Conservation (phyloP, 2,113 vertebrate genomes). For the Anas platyrhynchos region DNA sequence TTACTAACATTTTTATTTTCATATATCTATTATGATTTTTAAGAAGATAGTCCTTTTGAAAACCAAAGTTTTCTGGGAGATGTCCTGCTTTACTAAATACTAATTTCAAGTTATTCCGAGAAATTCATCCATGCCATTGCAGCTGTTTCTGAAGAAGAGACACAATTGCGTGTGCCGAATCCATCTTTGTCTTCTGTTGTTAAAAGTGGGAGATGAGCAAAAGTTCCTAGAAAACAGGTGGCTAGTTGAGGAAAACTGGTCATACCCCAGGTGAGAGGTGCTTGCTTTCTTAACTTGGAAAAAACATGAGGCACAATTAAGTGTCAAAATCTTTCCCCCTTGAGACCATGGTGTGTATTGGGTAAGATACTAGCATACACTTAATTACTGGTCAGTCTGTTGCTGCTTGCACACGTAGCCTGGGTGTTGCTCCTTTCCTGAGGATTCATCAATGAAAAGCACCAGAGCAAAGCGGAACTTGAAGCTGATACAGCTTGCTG, state of each 20-base stretch:
- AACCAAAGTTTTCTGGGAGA: neutral
- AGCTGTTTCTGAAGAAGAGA: neutral
- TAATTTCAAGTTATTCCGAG: neutral
- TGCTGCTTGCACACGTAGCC: neutral
- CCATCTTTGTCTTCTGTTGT: neutral
- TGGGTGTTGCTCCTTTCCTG: neutral
- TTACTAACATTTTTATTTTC: neutral
- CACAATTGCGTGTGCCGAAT: neutral
- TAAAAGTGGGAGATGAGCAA: neutral
- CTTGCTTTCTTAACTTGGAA: neutral
- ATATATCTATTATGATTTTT: too few relatives aligned
- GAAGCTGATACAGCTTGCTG: too few relatives aligned
- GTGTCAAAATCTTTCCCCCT: neutral
- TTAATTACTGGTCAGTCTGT: neutral
- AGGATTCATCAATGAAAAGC: neutral
- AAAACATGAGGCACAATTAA: neutral
- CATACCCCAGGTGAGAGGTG: neutral
- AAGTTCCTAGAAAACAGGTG: neutral
- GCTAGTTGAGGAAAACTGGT: neutral
- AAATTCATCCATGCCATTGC: neutral
- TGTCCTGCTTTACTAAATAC: neutral
- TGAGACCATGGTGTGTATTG: neutral
- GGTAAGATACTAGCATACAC: neutral
- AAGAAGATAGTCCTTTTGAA: neutral
- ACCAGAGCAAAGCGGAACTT: neutral